Evolutionary conservation across 2,888 invertebrate genomes (phyloP).

Genomic region (Trissolcus brochymenae): DNA sequence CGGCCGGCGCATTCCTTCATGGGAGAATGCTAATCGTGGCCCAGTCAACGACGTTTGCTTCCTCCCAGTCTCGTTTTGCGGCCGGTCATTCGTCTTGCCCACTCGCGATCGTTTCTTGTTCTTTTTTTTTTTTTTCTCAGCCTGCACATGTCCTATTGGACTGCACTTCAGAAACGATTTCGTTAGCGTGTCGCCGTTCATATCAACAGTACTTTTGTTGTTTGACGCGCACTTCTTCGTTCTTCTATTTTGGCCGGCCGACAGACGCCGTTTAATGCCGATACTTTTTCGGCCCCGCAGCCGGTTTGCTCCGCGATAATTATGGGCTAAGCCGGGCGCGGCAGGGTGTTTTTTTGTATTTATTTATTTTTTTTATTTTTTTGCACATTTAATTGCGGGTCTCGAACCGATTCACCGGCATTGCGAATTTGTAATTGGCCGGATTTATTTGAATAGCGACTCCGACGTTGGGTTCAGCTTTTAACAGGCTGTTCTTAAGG

Average conservation of each 20-base stretch:
- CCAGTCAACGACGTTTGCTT: constrained; percentile 66
- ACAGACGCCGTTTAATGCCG: constrained; percentile 42
- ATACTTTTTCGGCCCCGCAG: constrained; percentile 22
- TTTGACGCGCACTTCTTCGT: constrained; percentile 29
- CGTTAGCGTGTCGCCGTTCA: constrained; percentile 51
- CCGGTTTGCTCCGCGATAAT: too few species aligned
- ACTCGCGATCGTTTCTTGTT: constrained; percentile 9
- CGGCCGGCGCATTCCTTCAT: constrained; percentile 71
- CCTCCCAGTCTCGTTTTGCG: constrained; percentile 47
- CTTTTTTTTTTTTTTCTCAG: neutral
- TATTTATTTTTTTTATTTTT: constrained; percentile 50
- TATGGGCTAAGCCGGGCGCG: neutral
- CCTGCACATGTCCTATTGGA: constrained; percentile 34
- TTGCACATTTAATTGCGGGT: constrained; percentile 45
- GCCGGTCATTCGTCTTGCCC: constrained; percentile 23
- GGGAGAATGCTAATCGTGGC: constrained; percentile 72
- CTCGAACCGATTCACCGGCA: constrained; percentile 15
- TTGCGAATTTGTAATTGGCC: constrained; percentile 36
- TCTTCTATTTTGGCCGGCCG: constrained; percentile 24
- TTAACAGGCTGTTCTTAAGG: constrained; percentile 45
- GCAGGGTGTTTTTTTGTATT: constrained; percentile 38
- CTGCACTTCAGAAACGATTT: constrained; percentile 50
- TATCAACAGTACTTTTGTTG: constrained; percentile 54
- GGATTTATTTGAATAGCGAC: constrained; percentile 51
- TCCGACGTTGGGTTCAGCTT: constrained; percentile 34